These are phyloP conservation scores for Archivesica marissinica DNA, from an alignment of 1,140 invertebrate genomes.

Conservation along the genomic window DNA sequence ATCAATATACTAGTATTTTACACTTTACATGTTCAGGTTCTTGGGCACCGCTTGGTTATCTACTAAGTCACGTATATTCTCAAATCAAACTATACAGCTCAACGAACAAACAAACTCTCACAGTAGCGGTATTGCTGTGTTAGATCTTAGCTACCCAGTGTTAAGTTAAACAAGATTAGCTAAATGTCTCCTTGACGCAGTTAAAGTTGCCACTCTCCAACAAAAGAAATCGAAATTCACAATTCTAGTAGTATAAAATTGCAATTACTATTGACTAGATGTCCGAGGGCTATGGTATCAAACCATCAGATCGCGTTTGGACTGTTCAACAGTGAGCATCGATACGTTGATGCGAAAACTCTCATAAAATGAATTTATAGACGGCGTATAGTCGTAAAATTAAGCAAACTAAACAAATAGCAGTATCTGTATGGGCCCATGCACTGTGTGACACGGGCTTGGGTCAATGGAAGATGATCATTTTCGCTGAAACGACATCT, in stretches of 20 bases:
- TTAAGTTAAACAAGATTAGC: conserved; percentile 65
- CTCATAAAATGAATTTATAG: conserved; percentile 54
- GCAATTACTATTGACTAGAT: conserved; percentile 45
- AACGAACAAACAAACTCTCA: conserved; percentile 1
- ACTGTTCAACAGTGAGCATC: conserved; percentile 22
- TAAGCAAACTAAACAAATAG: conserved; percentile 8
- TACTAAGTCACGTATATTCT: too few relatives aligned
- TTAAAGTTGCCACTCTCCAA: conserved; percentile 45
- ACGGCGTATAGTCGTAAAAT: conserved; percentile 30
- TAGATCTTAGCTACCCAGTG: conserved; percentile 35
- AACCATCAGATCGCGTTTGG: not conserved
- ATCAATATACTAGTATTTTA: too few relatives aligned
- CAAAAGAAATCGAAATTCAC: conserved; percentile 55
- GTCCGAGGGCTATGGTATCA: conserved; percentile 41
- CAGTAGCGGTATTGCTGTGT: conserved; percentile 8
- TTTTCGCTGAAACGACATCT: not conserved
- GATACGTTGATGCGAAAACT: conserved; percentile 17
- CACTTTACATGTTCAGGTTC: too few relatives aligned
- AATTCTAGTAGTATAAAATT: conserved; percentile 57
- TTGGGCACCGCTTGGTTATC: too few relatives aligned
- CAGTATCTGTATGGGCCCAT: not conserved
- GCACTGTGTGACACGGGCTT: conserved; percentile 38
- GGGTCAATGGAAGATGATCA: not conserved
- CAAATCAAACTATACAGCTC: conserved; percentile 13
- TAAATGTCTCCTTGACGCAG: conserved; percentile 56